phyloP scores from a whole-genome alignment of 2,113 vertebrate species.

The Chaetura pelagica region DNA sequence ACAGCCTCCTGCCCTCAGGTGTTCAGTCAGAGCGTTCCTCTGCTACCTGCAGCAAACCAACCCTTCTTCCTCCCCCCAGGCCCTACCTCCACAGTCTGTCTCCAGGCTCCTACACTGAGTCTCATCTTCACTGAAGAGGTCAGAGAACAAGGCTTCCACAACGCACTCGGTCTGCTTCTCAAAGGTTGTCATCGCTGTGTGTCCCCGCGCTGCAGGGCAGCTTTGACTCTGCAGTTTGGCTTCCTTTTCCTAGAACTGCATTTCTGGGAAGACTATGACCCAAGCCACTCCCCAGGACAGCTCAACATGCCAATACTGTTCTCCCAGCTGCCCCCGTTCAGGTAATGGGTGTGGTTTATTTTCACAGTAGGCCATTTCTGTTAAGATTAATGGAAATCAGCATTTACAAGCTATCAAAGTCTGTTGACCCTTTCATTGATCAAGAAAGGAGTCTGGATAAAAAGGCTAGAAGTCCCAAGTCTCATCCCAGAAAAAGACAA shows the following conservation, averaged over 20 bases:
- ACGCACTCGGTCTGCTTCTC: conserved; percentile 56
- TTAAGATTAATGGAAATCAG: not conserved
- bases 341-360: not conserved
- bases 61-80: not conserved
- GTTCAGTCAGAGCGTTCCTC: not conserved
- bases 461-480: not conserved
- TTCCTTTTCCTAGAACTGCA: not conserved
- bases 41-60: not conserved
- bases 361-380: not conserved
- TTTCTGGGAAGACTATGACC: not conserved
- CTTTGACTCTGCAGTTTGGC: no score
- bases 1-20: not conserved
- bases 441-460: not conserved
- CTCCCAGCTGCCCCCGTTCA: not conserved
- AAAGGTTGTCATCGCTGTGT: conserved; percentile 50
- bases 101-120: not conserved
- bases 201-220: accelerated
- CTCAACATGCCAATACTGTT: not conserved
- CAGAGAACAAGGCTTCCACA: conserved; percentile 3
- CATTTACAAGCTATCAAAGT: not conserved
- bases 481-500: not conserved
- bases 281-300: not conserved
- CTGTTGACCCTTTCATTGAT: not conserved
- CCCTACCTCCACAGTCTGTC: not conserved
- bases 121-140: not conserved